phyloP scores from a whole-genome alignment of 1,140 invertebrate species.

The Harlomillsia oculata region DNA sequence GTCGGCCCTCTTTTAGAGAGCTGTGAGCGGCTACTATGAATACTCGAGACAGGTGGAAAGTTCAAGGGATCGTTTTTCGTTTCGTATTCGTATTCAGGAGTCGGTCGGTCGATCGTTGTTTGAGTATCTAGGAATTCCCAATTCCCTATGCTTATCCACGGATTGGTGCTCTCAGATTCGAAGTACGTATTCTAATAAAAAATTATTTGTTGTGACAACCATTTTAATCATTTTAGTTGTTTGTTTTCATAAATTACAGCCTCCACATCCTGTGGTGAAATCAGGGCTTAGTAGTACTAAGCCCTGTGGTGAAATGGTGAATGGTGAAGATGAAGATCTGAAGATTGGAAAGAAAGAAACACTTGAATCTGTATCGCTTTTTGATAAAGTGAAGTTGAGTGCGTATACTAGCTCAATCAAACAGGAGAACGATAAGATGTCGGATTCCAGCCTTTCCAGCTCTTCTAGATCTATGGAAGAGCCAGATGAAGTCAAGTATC shows the following conservation, averaged over 20 bases:
- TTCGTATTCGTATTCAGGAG: slow-evolving; percentile 6
- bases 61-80: slow-evolving; percentile 12
- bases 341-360: no score
- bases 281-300: no score
- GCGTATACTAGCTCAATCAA: no score
- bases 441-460: no score
- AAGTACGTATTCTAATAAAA: not conserved
- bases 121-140: slow-evolving; percentile 12
- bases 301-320: slow-evolving; percentile 30
- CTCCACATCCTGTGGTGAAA: slow-evolving; percentile 26
- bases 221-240: not conserved
- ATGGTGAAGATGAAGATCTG: no score
- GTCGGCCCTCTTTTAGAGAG: no score
- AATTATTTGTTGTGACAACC: not conserved
- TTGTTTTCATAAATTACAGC: slow-evolving; percentile 10
- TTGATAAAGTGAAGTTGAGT: no score
- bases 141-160: slow-evolving; percentile 9
- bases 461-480: no score
- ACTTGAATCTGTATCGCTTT: no score
- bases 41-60: slow-evolving; percentile 1
- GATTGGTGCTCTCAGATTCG: not conserved
- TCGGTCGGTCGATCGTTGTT: slow-evolving; percentile 4
- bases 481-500: no score
- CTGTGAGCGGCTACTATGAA: no score
- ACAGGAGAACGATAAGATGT: no score